Percentiles rank a stretch among this genome's conserved stretches.
Conservation (phyloP, 2,888 invertebrate genomes). For the Drosophila hawaiiensis region DNA sequence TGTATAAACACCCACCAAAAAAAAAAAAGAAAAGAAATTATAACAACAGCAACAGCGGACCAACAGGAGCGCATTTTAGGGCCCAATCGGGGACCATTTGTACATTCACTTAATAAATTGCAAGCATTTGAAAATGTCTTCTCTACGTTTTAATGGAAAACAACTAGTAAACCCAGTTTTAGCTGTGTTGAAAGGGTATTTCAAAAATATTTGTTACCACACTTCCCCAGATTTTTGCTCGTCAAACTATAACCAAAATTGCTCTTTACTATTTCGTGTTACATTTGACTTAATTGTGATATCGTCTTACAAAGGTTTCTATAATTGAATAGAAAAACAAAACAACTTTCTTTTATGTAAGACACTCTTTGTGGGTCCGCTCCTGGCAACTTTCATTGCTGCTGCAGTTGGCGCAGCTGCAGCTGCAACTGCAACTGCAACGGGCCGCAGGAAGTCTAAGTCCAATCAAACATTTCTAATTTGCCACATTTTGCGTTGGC, state of each 20-base stretch:
- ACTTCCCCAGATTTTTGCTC: background rate
- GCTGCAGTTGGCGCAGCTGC: constrained; percentile 42
- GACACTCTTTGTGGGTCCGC: constrained; percentile 7
- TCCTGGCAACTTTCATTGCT: constrained; percentile 48
- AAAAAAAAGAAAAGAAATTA: constrained; percentile 25
- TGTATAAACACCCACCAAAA: constrained; percentile 36
- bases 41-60: constrained; percentile 11
- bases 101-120: too few relatives aligned
- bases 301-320: background rate
- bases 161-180: background rate
- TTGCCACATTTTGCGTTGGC: constrained; percentile 7
- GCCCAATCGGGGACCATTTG: constrained; percentile 3
- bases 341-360: background rate
- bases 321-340: background rate
- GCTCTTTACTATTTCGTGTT: background rate
- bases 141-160: background rate
- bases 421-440: constrained; percentile 17
- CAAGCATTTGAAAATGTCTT: too few relatives aligned
- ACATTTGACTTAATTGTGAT: background rate
- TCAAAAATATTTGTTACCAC: background rate
- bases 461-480: constrained; percentile 24
- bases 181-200: background rate
- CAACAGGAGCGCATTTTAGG: constrained; percentile 16
- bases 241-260: background rate
- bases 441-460: constrained; percentile 33